A percentile compares a stretch with the other conserved stretches of the same genome.
Conservation (phyloP, 2,797 vertebrate species). For the Paratrypauchen microcephalus region DNA sequence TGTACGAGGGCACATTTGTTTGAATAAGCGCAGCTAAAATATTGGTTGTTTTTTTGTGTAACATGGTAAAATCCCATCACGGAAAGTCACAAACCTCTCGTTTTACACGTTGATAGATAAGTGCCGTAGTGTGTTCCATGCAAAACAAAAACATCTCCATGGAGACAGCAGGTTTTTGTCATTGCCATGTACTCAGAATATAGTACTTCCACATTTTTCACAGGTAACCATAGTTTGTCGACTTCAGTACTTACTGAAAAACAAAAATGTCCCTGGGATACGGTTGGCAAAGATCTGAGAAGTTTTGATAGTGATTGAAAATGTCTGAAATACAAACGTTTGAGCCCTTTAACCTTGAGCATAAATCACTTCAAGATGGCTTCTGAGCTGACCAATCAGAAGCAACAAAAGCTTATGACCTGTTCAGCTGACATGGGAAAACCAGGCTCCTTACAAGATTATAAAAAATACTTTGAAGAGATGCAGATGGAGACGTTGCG, state of each 20-base stretch:
- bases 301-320: conserved; percentile 41
- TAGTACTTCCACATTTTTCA: background rate
- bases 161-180: background rate
- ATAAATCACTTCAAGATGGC: conserved; percentile 76
- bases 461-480: background rate
- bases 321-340: conserved; percentile 35
- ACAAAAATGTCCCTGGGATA: conserved; percentile 24
- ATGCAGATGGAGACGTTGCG: background rate
- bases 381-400: conserved; percentile 56
- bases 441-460: conserved; percentile 10
- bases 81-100: no score
- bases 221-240: background rate
- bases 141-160: background rate
- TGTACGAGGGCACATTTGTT: no score
- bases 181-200: background rate
- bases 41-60: no score
- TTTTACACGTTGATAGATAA: no score
- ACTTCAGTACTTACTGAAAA: background rate
- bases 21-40: no score
- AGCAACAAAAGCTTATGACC: conserved; percentile 60
- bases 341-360: conserved; percentile 52
- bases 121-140: background rate
- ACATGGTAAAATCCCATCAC: no score
- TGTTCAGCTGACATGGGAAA: conserved; percentile 38
- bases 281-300: conserved; percentile 28